Percentiles rank a stretch among this genome's conserved stretches.
These are phyloP conservation scores for Cheirogaleus medius DNA, from an alignment of 2,113 vertebrate genomes.

Conservation along the genomic window DNA sequence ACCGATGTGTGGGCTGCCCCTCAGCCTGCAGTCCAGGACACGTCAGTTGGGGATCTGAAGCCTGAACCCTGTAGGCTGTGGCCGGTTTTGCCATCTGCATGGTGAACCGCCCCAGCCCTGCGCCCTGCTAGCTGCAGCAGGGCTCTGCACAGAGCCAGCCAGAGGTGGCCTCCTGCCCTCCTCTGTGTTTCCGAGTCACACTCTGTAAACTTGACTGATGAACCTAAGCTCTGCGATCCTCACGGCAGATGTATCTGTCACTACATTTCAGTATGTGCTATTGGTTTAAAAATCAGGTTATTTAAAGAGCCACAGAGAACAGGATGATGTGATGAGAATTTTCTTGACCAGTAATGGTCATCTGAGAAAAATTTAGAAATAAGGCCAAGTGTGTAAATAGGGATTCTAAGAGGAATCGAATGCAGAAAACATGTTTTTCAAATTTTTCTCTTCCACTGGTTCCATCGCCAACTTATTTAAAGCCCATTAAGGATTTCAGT, in stretches of 20 bases:
- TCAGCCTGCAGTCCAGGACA: neutral
- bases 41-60: neutral
- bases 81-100: neutral
- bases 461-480: neutral
- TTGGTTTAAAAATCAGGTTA: neutral
- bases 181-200: neutral
- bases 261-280: neutral
- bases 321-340: neutral
- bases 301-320: neutral
- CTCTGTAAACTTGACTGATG: neutral
- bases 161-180: neutral
- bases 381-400: neutral
- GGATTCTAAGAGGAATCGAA: neutral
- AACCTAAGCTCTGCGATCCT: neutral
- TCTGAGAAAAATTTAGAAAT: constrained; percentile 24
- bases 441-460: neutral
- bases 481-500: neutral
- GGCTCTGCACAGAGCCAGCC: neutral
- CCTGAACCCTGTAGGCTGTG: accelerated
- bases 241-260: neutral
- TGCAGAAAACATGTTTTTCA: neutral
- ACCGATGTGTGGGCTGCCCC: neutral
- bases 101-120: accelerated
- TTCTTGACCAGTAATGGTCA: neutral
- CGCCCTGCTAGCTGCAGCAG: neutral